Percentiles rank a stretch among this genome's conserved stretches.
Evolutionary conservation across 2,797 vertebrate species (phyloP).

Genomic region (Crocidura indochinensis): DNA sequence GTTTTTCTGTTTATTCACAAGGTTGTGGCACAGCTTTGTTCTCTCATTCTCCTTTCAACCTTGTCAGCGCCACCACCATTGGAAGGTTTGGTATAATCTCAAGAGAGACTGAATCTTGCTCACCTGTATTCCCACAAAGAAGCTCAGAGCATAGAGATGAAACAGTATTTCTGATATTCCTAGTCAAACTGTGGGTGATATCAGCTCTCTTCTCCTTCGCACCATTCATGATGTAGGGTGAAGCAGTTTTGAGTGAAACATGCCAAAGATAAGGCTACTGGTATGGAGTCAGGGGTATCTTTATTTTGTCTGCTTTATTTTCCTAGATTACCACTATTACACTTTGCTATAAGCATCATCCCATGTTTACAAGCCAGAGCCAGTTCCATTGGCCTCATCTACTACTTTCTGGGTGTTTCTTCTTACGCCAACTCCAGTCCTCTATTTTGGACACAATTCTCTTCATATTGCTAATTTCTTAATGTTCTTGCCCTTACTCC

Average conservation of each 20-base stretch:
- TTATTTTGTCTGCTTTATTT: constrained; percentile 45
- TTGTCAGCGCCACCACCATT: constrained; percentile 23
- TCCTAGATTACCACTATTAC: constrained; percentile 4
- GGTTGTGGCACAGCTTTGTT: constrained; percentile 71
- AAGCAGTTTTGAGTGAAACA: not conserved
- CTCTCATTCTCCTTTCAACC: constrained; percentile 68
- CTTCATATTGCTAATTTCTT: constrained; percentile 81
- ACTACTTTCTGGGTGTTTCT: constrained; percentile 70
- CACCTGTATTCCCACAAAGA: constrained; percentile 4
- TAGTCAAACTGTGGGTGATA: not conserved
- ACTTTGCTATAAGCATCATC: constrained; percentile 2
- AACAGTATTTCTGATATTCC: constrained; percentile 39
- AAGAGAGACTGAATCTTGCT: not conserved
- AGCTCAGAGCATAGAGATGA: not conserved
- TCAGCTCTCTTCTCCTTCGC: not conserved
- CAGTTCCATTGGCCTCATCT: constrained; percentile 22
- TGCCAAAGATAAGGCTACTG: not conserved
- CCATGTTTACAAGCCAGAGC: constrained; percentile 35
- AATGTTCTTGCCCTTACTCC: constrained; percentile 73
- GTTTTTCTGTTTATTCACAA: constrained; percentile 69
- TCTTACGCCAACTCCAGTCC: constrained; percentile 76
- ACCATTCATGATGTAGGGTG: not conserved
- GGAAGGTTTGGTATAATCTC: not conserved
- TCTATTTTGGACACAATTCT: constrained; percentile 77
- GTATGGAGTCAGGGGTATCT: constrained; percentile 8